Percentiles rank a stretch among this genome's conserved stretches.
Evolutionary conservation across 2,113 vertebrate genomes (phyloP).

Genomic region (Empidonax alnorum): DNA sequence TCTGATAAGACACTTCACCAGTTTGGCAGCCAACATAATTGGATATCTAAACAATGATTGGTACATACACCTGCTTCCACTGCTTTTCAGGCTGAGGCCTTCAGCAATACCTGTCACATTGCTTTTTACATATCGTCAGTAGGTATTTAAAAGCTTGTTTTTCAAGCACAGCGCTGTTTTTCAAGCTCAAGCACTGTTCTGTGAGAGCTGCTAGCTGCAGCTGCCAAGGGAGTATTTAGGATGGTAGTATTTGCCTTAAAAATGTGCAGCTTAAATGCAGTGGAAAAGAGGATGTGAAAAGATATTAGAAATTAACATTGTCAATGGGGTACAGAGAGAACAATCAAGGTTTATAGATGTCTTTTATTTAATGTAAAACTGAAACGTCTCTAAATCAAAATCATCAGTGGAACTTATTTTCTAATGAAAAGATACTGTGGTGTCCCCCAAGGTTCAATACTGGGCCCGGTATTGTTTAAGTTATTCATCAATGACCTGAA

Average conservation of each 20-base stretch:
- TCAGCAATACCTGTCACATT: neutral
- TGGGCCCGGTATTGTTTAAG: neutral
- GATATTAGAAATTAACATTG: neutral
- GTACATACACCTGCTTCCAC: neutral
- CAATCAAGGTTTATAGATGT: neutral
- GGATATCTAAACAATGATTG: neutral
- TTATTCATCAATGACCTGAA: neutral
- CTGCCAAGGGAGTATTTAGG: neutral
- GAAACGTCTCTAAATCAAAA: neutral
- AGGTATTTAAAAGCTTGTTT: neutral
- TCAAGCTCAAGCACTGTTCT: neutral
- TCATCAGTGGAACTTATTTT: neutral
- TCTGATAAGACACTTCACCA: neutral
- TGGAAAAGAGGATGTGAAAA: neutral
- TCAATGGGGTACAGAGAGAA: neutral
- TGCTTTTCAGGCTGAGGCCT: neutral
- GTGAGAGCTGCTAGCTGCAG: neutral
- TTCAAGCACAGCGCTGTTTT: neutral
- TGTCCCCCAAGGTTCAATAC: neutral
- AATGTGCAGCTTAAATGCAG: neutral
- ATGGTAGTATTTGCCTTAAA: neutral
- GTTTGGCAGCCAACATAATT: neutral
- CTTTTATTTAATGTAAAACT: neutral
- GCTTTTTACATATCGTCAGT: neutral
- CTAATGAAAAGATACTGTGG: neutral